Base-by-base conservation (phyloP, 2,888 invertebrate species). In the Diogma glabrata region DNA sequence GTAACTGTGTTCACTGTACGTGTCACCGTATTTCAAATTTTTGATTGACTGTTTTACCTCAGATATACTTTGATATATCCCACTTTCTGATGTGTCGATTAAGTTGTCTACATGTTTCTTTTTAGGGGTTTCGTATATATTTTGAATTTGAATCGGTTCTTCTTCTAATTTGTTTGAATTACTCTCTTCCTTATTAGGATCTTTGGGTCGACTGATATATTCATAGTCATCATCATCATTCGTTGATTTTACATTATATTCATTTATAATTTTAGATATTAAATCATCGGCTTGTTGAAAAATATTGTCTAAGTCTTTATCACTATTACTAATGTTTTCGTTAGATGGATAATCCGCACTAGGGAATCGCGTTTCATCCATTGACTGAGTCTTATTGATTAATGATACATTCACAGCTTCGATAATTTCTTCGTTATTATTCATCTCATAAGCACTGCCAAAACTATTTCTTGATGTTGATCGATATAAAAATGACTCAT, bases 401-500 rank as follows among this genome's bases (percentile, higher is more conserved):
- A 69, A 59, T 2, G 62, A 58, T 9, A 63, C 63, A 54, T 69
- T 69, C 0, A 69, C 63, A 7, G 69, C 69, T 56, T 69, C 66
- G 20, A 62, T 47, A 51, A 63, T 57, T 46, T 60, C 60, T 3
- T 54, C 48, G 24, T 59, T 59, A 17, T 16, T 47, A 28, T 50
- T 47, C 9, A 43, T 12, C 9, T 45, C 30, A 16, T 51, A 38
- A 4, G 47, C 14, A 28, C 49, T 52, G 23, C 14, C 26, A 7
- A 58, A 59, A 14, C 61, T 59, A 53, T 63, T 62, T 50, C 63
- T 65, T 20, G 63, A 63, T 52, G 66, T 77, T 53, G 73, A 64
- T 52, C 78, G 74, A 76, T 80, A 82, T 30, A 83, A 66, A 64
- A 83, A 83, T 4, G 83, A 82, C 56, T 73, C 75, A 60, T 82